Conservation (phyloP, 2,113 vertebrate species). For the human region GRCh38 chr19:50780501-50781000, state of each 20-base stretch:
- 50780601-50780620: too few species aligned
- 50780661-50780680: too few species aligned
- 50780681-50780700: not conserved
- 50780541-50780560: rapidly evolving
- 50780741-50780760: too few species aligned
- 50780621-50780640: not conserved
- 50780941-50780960: rapidly evolving
- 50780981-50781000: too few species aligned
- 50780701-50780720: not conserved
- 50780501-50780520: not conserved
- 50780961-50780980: too few species aligned
- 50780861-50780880: rapidly evolving
- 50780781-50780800: too few species aligned
- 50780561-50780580: rapidly evolving
- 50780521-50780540: rapidly evolving
- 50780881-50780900: not conserved
- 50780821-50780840: too few species aligned
- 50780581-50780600: not conserved
- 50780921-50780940: not conserved
- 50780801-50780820: too few species aligned
- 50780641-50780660: not conserved
- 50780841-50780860: rapidly evolving
- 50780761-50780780: too few species aligned
- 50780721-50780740: too few species aligned
- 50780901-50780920: rapidly evolving